Base-by-base conservation (phyloP, 2,797 vertebrate genomes). In the Apodemus agrarius region DNA sequence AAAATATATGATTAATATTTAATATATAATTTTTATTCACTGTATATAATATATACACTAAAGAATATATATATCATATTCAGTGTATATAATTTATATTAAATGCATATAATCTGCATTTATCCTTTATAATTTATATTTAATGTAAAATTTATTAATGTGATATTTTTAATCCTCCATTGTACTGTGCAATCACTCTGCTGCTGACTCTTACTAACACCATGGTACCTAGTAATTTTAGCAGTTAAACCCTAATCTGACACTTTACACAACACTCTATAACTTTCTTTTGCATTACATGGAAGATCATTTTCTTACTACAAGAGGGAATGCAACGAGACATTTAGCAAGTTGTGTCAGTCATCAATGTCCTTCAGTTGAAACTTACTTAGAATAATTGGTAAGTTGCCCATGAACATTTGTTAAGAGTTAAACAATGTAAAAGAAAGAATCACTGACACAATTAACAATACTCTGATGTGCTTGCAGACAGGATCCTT, bases 231-330 rank as follows among this genome's bases (percentile, higher is more conserved):
- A 52, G 81, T 72, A 5, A 57, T 74, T 46, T 16, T 54, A 9
- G 24, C 3, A 93, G n/a, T 10, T 93, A 65, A 1, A 94, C 67
- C 59, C 61, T 88, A 88, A 3, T 46, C 92, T 72, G 94, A 76
- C 67, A 43, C 54, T 96, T 65, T 96, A 93, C 86, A 69, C 12
- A 37, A 11, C 4, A 90, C n/a, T 40, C 0, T 52, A 0, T 54
- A 37, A 61, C 76, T 98, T 94, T 69, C 49, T 63, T 67, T 57
- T 49, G 59, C 21, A 6, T 49, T 80, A 22, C 37, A 2, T 75
- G 34, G 19, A 54, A 54, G 19, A 97, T 96, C 67, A 79, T 12
- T 96, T 97, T 95, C 5, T n/a, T 46, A 74, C 26, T 93, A 4
- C 79, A 31, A 8, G 0, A 7, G 16, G n/a, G 14, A 31, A 40